Percentiles rank a stretch among this genome's conserved stretches.
Conservation (phyloP, 2,888 invertebrate species). For the Ferdinandea cuprea region DNA sequence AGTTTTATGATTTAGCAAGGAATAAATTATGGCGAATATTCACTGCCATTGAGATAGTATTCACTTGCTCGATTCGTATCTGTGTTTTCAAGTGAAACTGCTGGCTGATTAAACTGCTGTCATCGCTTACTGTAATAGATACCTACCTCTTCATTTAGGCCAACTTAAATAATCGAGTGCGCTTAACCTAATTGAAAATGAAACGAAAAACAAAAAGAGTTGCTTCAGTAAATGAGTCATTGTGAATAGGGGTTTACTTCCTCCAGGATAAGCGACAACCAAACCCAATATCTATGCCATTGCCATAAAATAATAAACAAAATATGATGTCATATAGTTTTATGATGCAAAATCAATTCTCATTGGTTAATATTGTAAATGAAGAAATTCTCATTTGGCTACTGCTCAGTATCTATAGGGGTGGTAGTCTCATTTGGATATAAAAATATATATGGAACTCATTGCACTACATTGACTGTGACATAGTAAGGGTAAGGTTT, state of each 20-base stretch:
- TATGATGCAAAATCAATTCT: slow-evolving; percentile 11
- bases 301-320: slow-evolving; percentile 35
- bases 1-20: too few relatives aligned
- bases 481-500: not conserved
- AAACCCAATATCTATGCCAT: too few relatives aligned
- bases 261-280: not conserved
- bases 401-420: slow-evolving; percentile 8
- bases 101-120: not conserved
- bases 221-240: slow-evolving; percentile 1
- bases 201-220: too few relatives aligned
- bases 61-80: not conserved
- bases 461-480: slow-evolving; percentile 3
- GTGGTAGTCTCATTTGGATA: not conserved
- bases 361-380: slow-evolving; percentile 14
- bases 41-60: too few relatives aligned
- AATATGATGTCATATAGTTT: slow-evolving; percentile 28
- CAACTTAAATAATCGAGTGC: not conserved
- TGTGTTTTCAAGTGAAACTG: not conserved
- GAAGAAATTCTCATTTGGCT: slow-evolving; percentile 11
- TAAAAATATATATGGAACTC: slow-evolving; percentile 10
- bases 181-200: slow-evolving; percentile 18
- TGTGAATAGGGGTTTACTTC: not conserved
- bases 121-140: not conserved
- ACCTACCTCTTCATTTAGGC: not conserved
- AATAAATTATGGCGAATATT: too few relatives aligned